Base-by-base conservation (phyloP, 2,888 invertebrate genomes). In the Dendrolimus houi region DNA sequence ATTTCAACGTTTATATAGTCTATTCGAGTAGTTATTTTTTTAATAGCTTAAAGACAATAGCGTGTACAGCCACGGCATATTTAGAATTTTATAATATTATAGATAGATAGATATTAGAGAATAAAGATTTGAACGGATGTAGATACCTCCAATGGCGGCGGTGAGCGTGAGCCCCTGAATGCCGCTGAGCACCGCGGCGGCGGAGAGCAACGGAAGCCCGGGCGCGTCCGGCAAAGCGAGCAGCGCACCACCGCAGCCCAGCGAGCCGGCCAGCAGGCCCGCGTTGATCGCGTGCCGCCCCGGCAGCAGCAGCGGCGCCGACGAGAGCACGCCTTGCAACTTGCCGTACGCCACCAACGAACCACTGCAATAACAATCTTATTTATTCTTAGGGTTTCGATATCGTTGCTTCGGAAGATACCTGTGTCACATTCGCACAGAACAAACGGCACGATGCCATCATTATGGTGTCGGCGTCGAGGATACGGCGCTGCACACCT, bases 291-390 rank as follows among this genome's bases (percentile, higher is more conserved):
- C 92, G 85, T 97, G 96, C 8, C 97, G 92, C 1, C 96, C 97
- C 1, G 97, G 97, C 60, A 97, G 90, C 56, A 96, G 82, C 1
- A 96, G 85, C 0, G 97, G 95, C n/a, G 95, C 93, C 0, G 97
- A 97, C 61, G 93, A 94, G 29, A 97, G 85, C 6, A 95, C 66
- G 52, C 97, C 95, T 85, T 97, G 97, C 54, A 97, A 92, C 90
- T 97, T 97, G 64, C 96, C 97, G 82, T 97, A 97, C 12, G 97
- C 97, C 61, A 97, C 93, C 55, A 97, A 85, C 0, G 96, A 96
- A 7, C 97, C 97, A 65, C 96, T 97, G 83, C 1, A 62, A 58
- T 6, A 29, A 29, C 29, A 29, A 29, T 3, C 29, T 6, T 29
- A 29, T 29, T 6, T 29, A 29, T 29, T 29, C n/a, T n/a, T 6